These are phyloP conservation scores for Sialia sialis DNA, from an alignment of 2,113 vertebrate genomes.

Conservation along the genomic window DNA sequence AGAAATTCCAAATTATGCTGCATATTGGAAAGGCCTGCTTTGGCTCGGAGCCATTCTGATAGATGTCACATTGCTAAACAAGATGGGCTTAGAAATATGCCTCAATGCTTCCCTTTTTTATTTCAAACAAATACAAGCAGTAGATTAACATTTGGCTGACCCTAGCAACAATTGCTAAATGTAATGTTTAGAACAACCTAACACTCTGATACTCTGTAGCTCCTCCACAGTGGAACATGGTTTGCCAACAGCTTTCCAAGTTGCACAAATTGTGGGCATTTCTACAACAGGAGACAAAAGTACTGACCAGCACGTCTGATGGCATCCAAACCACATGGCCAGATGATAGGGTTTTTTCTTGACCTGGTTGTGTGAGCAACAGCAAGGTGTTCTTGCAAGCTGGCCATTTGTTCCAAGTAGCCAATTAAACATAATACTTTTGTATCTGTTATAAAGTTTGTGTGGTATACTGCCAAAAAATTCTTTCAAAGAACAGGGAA, in stretches of 20 bases:
- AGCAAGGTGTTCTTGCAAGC: background rate
- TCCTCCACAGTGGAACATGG: background rate
- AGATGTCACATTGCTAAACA: slow-evolving; percentile 47
- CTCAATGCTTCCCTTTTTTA: slow-evolving; percentile 34
- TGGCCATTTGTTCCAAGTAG: background rate
- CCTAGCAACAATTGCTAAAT: slow-evolving; percentile 32
- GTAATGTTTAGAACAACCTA: slow-evolving; percentile 34
- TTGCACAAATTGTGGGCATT: background rate
- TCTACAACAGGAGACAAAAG: background rate
- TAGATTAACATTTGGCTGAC: slow-evolving; percentile 68
- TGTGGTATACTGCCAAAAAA: slow-evolving; percentile 22
- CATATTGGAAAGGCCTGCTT: slow-evolving; percentile 12
- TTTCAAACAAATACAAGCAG: slow-evolving; percentile 55
- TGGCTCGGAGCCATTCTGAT: slow-evolving; percentile 48
- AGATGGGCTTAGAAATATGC: slow-evolving; percentile 41
- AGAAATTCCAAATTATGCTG: background rate
- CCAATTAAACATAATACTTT: background rate
- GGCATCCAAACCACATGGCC: background rate
- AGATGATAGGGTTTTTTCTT: background rate
- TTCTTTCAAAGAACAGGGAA: slow-evolving; percentile 39
- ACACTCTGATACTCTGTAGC: background rate
- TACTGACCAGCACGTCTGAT: background rate
- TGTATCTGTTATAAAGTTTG: slow-evolving; percentile 42
- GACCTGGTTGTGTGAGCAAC: background rate
- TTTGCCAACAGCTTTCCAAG: slow-evolving; percentile 30